phyloP scores from a whole-genome alignment of 2,888 invertebrate species.

The Acleris sparsana region DNA sequence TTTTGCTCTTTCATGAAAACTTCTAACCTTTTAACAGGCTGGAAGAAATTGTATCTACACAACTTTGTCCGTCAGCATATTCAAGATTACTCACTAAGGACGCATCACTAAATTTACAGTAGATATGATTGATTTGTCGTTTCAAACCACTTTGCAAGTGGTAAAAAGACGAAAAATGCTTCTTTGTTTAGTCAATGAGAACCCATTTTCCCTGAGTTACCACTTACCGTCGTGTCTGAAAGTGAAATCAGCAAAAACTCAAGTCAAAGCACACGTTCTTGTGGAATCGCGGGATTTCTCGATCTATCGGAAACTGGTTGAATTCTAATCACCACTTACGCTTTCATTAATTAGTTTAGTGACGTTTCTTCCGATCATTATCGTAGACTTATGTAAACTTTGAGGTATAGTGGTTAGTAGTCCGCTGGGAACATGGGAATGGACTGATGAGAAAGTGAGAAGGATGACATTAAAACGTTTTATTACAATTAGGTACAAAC shows the following conservation, averaged over 20 bases:
- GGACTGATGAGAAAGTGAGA: not conserved
- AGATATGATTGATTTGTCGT: too few species aligned
- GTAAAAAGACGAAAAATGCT: too few species aligned
- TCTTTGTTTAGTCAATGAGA: too few species aligned
- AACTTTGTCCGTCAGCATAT: too few species aligned
- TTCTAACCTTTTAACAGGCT: too few species aligned
- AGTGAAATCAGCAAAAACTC: constrained; percentile 10
- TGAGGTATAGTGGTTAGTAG: too few species aligned
- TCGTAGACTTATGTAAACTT: not conserved
- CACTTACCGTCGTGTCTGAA: not conserved
- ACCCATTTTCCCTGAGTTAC: not conserved
- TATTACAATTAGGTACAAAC: not conserved
- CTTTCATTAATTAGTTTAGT: constrained; percentile 2
- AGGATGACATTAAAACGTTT: not conserved
- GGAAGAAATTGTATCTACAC: too few species aligned
- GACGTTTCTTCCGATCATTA: not conserved
- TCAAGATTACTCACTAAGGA: too few species aligned
- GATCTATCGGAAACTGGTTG: constrained; percentile 5
- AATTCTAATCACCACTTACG: not conserved
- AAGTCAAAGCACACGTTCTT: constrained; percentile 3
- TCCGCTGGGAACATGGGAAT: too few species aligned
- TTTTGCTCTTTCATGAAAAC: too few species aligned
- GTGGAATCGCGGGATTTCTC: not conserved
- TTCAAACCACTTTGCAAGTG: too few species aligned
- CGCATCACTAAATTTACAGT: too few species aligned